Base-by-base conservation (phyloP, 2,888 invertebrate species). In the Aquatica leii region DNA sequence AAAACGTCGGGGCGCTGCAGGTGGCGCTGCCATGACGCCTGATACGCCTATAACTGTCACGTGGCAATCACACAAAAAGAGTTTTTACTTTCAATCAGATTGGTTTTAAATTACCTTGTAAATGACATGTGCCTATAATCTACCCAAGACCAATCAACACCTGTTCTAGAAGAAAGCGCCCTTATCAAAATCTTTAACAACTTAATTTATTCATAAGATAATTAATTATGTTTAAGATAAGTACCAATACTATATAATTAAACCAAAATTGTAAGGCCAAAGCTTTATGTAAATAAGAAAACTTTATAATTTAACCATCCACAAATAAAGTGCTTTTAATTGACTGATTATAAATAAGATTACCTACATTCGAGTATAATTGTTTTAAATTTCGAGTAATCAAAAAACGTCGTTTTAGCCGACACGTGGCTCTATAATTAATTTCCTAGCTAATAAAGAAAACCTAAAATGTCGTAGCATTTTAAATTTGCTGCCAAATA, bases 1-100 rank as follows among this genome's bases (percentile, higher is more conserved):
- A 73, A 72, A 71, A 73, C 76, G 76, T 71, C 76, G 73, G 73
- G 74, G 73, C 74, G 74, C 73, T 72, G 72, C 71, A 74, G 75
- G 73, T 73, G 73, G 71, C 71, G 75, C 72, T 73, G 68, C 71
- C 72, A 72, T 72, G 65, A 65, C 65, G 62, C 62, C 57, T 41
- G 62, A 58, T 65, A 62, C 65, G 65, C 65, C 65, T 65, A 65
- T 65, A 62, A 55, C 57, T 56, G 62, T 62, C 62, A 65, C 65
- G 59, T 58, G 62, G 65, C 50, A 58, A 49, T 53, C 52, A 58
- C 46, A 57, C 58, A 65, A 65, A 24, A 24, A 60, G 61, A 53
- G 43, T 54, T 50, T 55, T 61, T 61, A 54, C 41, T 61, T 61
- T 61, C 60, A 61, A 56, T 59, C 56, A 60, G 52, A 51, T 59